phyloP scores from a whole-genome alignment of 2,797 vertebrate species.

The Rhabdophis nuchalis region DNA sequence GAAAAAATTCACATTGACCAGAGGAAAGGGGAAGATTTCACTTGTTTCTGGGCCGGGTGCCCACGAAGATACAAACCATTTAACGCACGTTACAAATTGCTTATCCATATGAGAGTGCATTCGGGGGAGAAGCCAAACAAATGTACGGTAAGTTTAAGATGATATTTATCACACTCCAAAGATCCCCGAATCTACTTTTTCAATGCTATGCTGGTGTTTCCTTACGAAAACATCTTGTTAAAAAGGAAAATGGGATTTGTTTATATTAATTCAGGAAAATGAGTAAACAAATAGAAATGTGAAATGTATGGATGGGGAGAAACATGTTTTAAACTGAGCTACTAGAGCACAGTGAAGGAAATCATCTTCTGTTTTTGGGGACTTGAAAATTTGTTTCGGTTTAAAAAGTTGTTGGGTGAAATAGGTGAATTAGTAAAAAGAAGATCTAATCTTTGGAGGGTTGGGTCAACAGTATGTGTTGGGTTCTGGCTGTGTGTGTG shows the following conservation, averaged over 20 bases:
- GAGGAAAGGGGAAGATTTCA: conserved; percentile 92
- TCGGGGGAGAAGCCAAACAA: conserved; percentile 99
- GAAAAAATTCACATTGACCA: conserved; percentile 95
- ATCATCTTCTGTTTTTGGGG: conserved; percentile 2
- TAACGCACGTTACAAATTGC: conserved; percentile 95
- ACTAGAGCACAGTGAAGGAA: background rate
- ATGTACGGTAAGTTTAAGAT: conserved; percentile 83
- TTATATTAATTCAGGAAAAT: background rate
- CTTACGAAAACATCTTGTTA: background rate
- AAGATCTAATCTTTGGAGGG: background rate
- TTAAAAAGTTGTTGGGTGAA: background rate
- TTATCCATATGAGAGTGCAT: conserved; percentile 98
- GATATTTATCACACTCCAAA: background rate
- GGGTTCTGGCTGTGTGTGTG: too few relatives aligned
- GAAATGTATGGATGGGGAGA: background rate
- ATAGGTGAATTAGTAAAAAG: background rate
- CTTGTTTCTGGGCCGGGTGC: conserved; percentile 92
- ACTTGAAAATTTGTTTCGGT: background rate
- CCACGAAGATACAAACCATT: conserved; percentile 91
- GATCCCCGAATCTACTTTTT: rapidly evolving
- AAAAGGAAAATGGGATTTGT: background rate
- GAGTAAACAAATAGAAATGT: conserved; percentile 4
- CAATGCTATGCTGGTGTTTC: conserved; percentile 16
- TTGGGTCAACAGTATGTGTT: too few relatives aligned
- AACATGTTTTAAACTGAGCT: background rate